Conservation (phyloP, 2,797 vertebrate genomes). For the Hafferia zeledoni region DNA sequence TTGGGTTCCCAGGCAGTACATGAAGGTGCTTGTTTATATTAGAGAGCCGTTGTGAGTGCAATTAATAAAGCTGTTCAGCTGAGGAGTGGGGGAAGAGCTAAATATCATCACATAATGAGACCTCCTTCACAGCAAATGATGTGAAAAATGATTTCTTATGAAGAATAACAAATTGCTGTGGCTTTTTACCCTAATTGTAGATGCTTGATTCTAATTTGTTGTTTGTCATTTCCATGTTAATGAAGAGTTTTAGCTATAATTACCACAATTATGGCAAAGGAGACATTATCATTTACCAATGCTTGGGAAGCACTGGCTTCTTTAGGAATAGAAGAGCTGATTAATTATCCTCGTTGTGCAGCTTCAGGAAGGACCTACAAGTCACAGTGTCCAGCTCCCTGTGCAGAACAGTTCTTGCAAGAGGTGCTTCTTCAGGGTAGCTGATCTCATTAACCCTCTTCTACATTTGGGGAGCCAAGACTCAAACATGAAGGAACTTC, state of each 20-base stretch:
- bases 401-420: background rate
- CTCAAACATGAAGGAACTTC: background rate
- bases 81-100: slow-evolving; percentile 27
- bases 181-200: slow-evolving; percentile 60
- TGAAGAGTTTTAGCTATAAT: slow-evolving; percentile 58
- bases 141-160: slow-evolving; percentile 46
- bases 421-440: background rate
- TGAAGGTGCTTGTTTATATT: background rate
- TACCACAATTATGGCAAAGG: slow-evolving; percentile 4
- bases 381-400: background rate
- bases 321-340: slow-evolving; percentile 9
- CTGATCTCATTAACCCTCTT: background rate
- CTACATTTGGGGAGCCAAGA: background rate
- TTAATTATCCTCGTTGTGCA: background rate
- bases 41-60: background rate
- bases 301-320: background rate
- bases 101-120: slow-evolving; percentile 33
- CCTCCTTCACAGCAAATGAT: slow-evolving; percentile 30
- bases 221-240: slow-evolving; percentile 58
- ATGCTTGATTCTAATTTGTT: slow-evolving; percentile 59
- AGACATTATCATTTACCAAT: slow-evolving; percentile 9
- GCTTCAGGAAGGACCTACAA: background rate
- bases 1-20: background rate
- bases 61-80: slow-evolving; percentile 40
- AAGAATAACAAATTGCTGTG: slow-evolving; percentile 24